Evolutionary conservation across 2,113 vertebrate genomes (phyloP).

Genomic region (Neogobius melanostomus): DNA sequence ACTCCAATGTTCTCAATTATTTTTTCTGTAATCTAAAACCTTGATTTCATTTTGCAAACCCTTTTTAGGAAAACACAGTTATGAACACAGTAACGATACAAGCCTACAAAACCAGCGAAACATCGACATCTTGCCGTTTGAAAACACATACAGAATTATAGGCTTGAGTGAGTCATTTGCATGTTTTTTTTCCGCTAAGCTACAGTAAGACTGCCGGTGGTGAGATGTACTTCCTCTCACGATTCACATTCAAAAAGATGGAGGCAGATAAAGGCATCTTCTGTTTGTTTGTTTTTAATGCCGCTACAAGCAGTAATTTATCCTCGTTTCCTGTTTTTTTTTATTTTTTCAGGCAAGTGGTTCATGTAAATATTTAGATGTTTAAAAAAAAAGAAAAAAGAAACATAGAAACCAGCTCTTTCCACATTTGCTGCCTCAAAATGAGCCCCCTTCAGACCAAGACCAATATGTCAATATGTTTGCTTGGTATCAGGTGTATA

Average conservation of each 20-base stretch:
- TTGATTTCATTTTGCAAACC: constrained; percentile 49
- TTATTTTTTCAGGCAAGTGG: constrained; percentile 63
- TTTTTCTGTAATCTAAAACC: neutral
- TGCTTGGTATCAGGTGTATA: neutral
- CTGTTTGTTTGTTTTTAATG: constrained; percentile 45
- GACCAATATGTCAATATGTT: neutral
- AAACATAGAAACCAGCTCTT: constrained; percentile 31
- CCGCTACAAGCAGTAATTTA: constrained; percentile 60
- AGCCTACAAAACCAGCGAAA: constrained; percentile 22
- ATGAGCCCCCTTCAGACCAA: constrained; percentile 22
- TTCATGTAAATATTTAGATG: constrained; percentile 49
- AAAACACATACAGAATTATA: constrained; percentile 27
- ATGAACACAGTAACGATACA: constrained; percentile 47
- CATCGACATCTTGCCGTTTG: neutral
- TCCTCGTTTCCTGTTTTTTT: constrained; percentile 24
- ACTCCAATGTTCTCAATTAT: neutral
- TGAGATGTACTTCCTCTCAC: constrained; percentile 56
- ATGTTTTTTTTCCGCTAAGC: constrained; percentile 68
- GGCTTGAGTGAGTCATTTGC: constrained; percentile 73
- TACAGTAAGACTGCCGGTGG: constrained; percentile 75
- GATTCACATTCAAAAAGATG: constrained; percentile 72
- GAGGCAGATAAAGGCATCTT: constrained; percentile 70
- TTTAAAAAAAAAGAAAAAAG: constrained; percentile 25
- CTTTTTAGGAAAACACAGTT: constrained; percentile 20
- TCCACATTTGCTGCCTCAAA: constrained; percentile 51